Evolutionary conservation across 2,888 invertebrate genomes (phyloP), one percentile per base, ranked within the genome.

Genomic region (Drosophila vallismaia): DNA sequence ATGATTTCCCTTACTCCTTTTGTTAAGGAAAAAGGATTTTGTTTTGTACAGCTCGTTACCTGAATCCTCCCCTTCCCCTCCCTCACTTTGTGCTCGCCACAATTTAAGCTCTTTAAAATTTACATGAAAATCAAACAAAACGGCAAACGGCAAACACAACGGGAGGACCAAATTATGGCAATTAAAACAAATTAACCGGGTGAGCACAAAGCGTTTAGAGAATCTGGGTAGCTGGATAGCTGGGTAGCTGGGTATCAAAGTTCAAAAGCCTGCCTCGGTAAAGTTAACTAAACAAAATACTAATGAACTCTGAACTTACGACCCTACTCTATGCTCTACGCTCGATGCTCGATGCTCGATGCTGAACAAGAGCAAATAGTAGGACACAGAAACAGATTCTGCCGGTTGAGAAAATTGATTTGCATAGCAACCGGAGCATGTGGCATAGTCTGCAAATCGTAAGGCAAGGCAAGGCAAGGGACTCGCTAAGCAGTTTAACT

Each of bases 401-500:
- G 62, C 44, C 40, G 40, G 50, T 49, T 33, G 31, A 42, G 62
- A 40, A 88, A 83, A 83, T 86, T 83, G 88, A 83, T 83, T 83
- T 88, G 86, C 82, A 87, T 83, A 74, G 82, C 88, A 83, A 83
- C 88, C 77, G 63, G 40, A 52, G 51, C 51, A 55, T 31, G 49
- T 63, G 62, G 40, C 70, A 71, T 50, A 72, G 72, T 71, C 56
- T 42, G 48, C 60, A 53, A 74, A 68, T 73, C 71, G 54, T 66
- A 72, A 71, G 81, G 75, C 59, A 58, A 19, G 14, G 14, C 14
- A 14, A 14, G 19, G 54, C 69, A 72, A 71, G 81, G 75, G 57
- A 58, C 68, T 67, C 86, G 79, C 86, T 87, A 83, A 83, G 88
- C 88, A 86, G 82, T 83, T 83, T 77, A 83, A 88, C 82, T 86